Evolutionary conservation across 2,888 invertebrate species (phyloP).

Genomic region (Boloria euphrosyne): DNA sequence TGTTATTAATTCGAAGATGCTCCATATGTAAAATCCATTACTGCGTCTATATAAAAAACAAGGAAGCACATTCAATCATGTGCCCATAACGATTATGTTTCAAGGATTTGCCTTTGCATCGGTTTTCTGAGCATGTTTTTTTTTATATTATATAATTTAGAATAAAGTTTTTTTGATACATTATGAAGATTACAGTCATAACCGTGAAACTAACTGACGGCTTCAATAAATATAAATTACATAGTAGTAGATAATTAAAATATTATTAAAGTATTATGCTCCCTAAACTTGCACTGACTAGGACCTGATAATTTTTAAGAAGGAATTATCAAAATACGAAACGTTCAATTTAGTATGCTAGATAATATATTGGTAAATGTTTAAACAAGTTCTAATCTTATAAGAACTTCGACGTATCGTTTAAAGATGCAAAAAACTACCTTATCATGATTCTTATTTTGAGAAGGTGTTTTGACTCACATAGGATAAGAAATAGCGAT

Average conservation of each 20-base stretch:
- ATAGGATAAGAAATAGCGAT: too few relatives aligned
- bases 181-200: neutral
- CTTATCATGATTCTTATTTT: too few relatives aligned
- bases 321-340: too few relatives aligned
- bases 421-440: too few relatives aligned
- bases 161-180: neutral
- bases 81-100: conserved; percentile 34
- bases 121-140: conserved; percentile 20
- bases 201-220: conserved; percentile 8
- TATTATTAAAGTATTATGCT: too few relatives aligned
- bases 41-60: conserved; percentile 25
- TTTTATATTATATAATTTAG: conserved; percentile 4
- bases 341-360: too few relatives aligned
- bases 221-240: neutral
- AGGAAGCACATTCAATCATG: conserved; percentile 31
- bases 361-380: too few relatives aligned
- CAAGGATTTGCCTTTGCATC: conserved; percentile 52
- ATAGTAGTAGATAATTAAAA: neutral
- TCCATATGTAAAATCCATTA: conserved; percentile 16
- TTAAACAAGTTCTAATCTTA: too few relatives aligned
- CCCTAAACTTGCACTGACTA: too few relatives aligned
- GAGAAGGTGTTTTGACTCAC: too few relatives aligned
- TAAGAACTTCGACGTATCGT: too few relatives aligned
- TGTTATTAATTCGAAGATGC: conserved; percentile 12
- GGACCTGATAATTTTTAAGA: too few relatives aligned